phyloP scores from a whole-genome alignment of 2,797 vertebrate genomes.

The Bovichtus diacanthus region DNA sequence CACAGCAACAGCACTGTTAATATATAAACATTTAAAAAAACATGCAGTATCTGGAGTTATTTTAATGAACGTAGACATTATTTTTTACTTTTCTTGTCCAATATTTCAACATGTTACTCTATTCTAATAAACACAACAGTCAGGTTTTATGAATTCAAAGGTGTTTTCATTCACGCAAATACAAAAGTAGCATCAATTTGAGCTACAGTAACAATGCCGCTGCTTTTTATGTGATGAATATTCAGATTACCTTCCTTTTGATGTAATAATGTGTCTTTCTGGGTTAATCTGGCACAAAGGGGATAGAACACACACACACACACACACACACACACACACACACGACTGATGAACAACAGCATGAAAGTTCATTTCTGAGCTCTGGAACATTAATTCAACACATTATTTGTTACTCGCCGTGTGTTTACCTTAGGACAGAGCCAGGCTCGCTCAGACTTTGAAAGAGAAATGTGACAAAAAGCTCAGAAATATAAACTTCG shows the following conservation, averaged over 20 bases:
- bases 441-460: not conserved
- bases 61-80: not conserved
- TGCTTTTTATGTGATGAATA: slow-evolving; percentile 14
- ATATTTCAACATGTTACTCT: not conserved
- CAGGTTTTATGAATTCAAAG: not conserved
- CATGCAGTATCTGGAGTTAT: not conserved
- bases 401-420: no score
- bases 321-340: not conserved
- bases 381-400: no score
- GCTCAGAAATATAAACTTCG: not conserved
- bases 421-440: not conserved
- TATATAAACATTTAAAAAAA: not conserved
- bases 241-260: slow-evolving; percentile 19
- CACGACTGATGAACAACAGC: not conserved
- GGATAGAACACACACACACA: not conserved
- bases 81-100: not conserved
- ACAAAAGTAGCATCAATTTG: not conserved
- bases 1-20: not conserved
- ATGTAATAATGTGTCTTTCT: slow-evolving; percentile 7
- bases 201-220: not conserved
- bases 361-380: not conserved
- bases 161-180: not conserved
- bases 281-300: not conserved
- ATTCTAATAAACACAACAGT: not conserved
- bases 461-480: not conserved